A percentile compares a stretch with the other conserved stretches of the same genome.
These are phyloP conservation scores for Pseudomyrmex pallidus DNA, from an alignment of 1,140 invertebrate species.

Conservation along the genomic window DNA sequence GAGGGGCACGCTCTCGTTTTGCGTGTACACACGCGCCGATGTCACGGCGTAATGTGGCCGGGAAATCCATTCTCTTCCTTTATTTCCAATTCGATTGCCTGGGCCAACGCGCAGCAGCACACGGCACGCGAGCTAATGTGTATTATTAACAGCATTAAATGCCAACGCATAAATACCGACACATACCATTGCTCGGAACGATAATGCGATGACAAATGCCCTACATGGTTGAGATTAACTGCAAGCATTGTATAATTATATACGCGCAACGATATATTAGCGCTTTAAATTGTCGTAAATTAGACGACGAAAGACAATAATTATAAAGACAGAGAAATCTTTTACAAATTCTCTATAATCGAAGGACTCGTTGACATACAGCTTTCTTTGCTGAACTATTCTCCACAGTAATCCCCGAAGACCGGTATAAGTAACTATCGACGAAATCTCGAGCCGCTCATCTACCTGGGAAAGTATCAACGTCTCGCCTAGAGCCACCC, in stretches of 20 bases:
- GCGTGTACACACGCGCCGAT: background rate
- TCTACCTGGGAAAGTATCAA: slow-evolving; percentile 22
- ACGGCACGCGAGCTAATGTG: slow-evolving; percentile 16
- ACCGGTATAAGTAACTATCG: slow-evolving; percentile 55
- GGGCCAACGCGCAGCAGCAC: background rate
- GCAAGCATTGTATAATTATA: slow-evolving; percentile 17
- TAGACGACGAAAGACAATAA: background rate
- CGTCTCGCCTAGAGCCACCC: slow-evolving; percentile 28
- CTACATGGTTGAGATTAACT: slow-evolving; percentile 36
- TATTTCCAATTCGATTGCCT: slow-evolving; percentile 27
- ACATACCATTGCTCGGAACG: slow-evolving; percentile 1
- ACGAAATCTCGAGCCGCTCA: slow-evolving; percentile 36
- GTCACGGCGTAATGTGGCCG: slow-evolving; percentile 28
- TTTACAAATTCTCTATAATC: slow-evolving; percentile 31
- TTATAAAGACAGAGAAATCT: background rate
- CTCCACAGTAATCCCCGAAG: slow-evolving; percentile 31
- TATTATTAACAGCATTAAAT: slow-evolving; percentile 48
- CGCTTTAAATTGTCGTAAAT: background rate
- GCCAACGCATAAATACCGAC: background rate
- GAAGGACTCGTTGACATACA: slow-evolving; percentile 30
- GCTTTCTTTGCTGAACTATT: background rate
- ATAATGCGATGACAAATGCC: slow-evolving; percentile 14
- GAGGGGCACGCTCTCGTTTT: slow-evolving; percentile 10
- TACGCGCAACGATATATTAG: slow-evolving; percentile 16
- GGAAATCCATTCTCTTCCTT: slow-evolving; percentile 54